Conservation (phyloP, 2,797 vertebrate genomes). For the Peromyscus aztecus region DNA sequence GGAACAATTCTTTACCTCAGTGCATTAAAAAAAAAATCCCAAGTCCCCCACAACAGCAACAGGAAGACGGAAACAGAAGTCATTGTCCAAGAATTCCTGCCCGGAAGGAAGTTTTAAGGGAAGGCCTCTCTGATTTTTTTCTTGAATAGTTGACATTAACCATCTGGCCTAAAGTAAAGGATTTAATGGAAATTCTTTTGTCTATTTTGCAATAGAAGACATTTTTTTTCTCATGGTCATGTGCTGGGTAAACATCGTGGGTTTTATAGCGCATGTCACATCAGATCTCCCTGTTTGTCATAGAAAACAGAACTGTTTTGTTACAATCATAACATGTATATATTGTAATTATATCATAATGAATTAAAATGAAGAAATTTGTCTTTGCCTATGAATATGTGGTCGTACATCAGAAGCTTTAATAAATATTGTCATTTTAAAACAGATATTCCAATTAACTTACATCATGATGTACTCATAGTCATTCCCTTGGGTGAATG, state of each 20-base stretch:
- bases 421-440: not conserved
- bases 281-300: not conserved
- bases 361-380: not conserved
- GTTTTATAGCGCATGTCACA: not conserved
- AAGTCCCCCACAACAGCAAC: constrained; percentile 50
- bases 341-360: not conserved
- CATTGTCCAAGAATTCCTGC: constrained; percentile 85
- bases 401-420: not conserved
- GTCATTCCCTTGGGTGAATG: not conserved
- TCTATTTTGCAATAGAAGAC: constrained; percentile 61
- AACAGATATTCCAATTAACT: not conserved
- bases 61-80: constrained; percentile 83
- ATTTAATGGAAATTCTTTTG: constrained; percentile 66
- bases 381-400: not conserved
- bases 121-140: constrained; percentile 73
- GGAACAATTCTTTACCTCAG: constrained; percentile 62
- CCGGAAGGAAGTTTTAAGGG: constrained; percentile 85
- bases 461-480: not conserved
- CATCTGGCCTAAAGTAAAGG: constrained; percentile 42
- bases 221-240: constrained; percentile 53
- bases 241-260: constrained; percentile 16
- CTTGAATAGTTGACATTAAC: constrained; percentile 74
- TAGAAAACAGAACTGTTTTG: not conserved
- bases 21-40: constrained; percentile 39
- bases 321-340: not conserved